Conservation (phyloP, 2,797 vertebrate species). For the Oreochromis mossambicus region DNA sequence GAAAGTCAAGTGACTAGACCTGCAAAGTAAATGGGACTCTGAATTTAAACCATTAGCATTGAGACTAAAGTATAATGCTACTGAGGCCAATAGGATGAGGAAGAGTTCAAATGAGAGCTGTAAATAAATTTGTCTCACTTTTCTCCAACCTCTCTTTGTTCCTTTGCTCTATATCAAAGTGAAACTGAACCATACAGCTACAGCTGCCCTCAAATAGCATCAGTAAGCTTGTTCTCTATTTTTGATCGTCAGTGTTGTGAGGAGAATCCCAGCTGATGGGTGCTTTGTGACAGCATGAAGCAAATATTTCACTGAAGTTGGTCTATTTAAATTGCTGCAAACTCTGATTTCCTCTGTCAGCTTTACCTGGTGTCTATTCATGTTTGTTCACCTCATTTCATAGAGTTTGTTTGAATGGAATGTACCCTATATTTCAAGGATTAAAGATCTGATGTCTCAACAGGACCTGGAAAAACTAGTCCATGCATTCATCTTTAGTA, state of each 20-base stretch:
- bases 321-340: not conserved
- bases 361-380: not conserved
- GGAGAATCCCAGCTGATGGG: not conserved
- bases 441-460: too few relatives aligned
- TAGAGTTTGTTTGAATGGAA: not conserved
- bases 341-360: not conserved
- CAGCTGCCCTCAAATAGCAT: not conserved
- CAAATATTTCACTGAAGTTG: not conserved
- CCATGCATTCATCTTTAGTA: too few relatives aligned
- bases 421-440: not conserved
- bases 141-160: not conserved
- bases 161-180: not conserved
- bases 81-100: not conserved
- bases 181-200: not conserved
- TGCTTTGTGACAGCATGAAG: not conserved
- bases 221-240: not conserved
- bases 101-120: not conserved
- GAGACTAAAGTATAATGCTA: not conserved
- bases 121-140: not conserved
- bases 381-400: not conserved
- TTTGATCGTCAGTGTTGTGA: not conserved
- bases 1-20: not conserved
- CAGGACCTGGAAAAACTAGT: too few relatives aligned
- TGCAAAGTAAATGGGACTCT: not conserved
- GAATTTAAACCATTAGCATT: not conserved